These are phyloP conservation scores for Yponomeuta evonymella DNA, from an alignment of 2,888 invertebrate genomes.

Conservation along the genomic window DNA sequence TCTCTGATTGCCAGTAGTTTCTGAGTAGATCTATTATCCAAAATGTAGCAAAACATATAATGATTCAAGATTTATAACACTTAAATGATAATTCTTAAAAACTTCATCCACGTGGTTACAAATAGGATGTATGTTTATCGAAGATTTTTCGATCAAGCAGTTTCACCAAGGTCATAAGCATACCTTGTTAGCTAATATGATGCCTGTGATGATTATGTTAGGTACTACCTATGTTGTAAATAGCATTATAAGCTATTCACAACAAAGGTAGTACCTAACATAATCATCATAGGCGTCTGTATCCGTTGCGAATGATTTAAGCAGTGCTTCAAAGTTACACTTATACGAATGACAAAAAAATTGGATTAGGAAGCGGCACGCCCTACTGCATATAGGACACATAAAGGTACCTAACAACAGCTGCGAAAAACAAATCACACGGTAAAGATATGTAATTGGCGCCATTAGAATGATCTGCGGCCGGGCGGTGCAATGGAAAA, in stretches of 20 bases:
- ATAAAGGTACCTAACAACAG: background rate
- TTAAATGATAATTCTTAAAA: background rate
- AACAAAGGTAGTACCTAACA: background rate
- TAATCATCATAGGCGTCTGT: too few species aligned
- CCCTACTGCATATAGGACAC: too few species aligned
- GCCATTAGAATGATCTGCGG: slow-evolving; percentile 13
- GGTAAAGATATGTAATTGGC: slow-evolving; percentile 13
- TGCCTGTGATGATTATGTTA: too few species aligned
- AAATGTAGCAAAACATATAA: background rate
- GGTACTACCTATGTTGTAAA: too few species aligned
- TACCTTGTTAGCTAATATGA: too few species aligned
- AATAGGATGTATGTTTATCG: background rate
- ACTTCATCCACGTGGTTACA: background rate
- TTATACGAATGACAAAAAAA: too few species aligned
- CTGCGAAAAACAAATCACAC: slow-evolving; percentile 15
- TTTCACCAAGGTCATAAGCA: background rate
- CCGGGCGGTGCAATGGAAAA: slow-evolving; percentile 5
- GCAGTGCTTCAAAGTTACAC: too few species aligned
- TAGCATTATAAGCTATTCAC: background rate
- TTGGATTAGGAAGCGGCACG: too few species aligned
- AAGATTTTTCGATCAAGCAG: background rate
- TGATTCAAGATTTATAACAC: background rate
- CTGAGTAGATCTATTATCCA: background rate
- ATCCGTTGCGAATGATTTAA: too few species aligned
- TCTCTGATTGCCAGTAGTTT: background rate